Base-by-base conservation (phyloP, 92 coral and sea anemone genomes). In the Galaxea fascicularis region DNA sequence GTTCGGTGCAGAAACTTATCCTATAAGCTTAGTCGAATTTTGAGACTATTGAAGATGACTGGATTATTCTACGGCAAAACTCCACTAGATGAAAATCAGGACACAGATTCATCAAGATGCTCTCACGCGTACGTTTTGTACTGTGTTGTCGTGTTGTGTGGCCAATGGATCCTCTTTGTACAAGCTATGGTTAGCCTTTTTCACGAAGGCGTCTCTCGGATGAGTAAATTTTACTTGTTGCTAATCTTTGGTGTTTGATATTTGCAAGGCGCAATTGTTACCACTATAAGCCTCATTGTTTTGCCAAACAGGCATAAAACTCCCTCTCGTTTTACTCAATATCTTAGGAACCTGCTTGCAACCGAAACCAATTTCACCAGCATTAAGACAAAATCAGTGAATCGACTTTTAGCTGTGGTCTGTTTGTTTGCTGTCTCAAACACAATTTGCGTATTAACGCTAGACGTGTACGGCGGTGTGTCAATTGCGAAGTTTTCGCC, bases 61-160 rank as follows among this genome's bases (percentile, higher is more conserved):
- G 82, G 71, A 62, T 29, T 13, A 31, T 77, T 10, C 71, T 62
- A 62, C 25, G 82, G 82, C 18, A 57, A 77, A 10, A 22, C 29
- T 17, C 16, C 59, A 3, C 18, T 77, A 45, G 21, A 58, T 35
- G 64, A 30, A 24, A 53, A n/a, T 10, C 67, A 30, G n/a, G 67
- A 18, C 29, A 62, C 4, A 22, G 5, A 20, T n/a, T 30, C 51
- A 7, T 67, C 67, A n/a, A 78, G 25, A 28, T 44, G 27, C 18
- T 47, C 28, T 28, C 17, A n/a, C n/a, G n/a, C n/a, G n/a, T 35
- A 2, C 41, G 41, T 35, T n/a, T 28, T 65, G 18, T 67, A 79
- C 49, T 79, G 75, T 47, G 65, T 10, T 17, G 10, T 65, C 15
- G 52, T 79, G 52, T 10, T 53, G 65, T 25, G 66, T 0, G 29